Base-by-base conservation (phyloP, 1,140 invertebrate genomes). In the Muscidifurax raptorellus region DNA sequence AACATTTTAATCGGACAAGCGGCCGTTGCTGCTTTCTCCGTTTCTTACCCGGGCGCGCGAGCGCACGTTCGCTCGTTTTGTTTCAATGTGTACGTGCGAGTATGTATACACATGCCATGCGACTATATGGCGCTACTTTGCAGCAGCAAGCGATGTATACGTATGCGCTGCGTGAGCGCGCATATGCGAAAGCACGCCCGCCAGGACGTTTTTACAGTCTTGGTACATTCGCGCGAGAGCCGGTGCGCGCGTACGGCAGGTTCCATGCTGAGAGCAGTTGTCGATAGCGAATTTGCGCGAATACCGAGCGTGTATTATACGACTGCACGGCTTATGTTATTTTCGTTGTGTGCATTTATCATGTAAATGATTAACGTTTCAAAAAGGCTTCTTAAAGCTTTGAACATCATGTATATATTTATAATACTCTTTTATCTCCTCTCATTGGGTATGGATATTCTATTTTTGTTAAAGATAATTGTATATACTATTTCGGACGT, bases 1-100 rank as follows among this genome's bases (percentile, higher is more conserved):
- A 88, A 89, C 88, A 89, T 88, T 89, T 88, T 89, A 89, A 89
- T 89, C 87, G 85, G 52, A 79, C 82, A 82, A 85, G 78, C 83
- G 87, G 85, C 87, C 89, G 86, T 86, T 86, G 30, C 30, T 66
- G 47, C 36, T 72, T 74, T 67, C 84, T 84, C 40, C 67, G 71
- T 75, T 82, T 66, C 82, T 52, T 80, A 77, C 74, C 82, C 59
- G 44, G 12, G 32, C 22, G 2, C 22, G 32, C 71, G 32, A 5
- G 36, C 72, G 13, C n/a, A n/a, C 18, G 6, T 18, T 72, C 69
- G 36, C 27, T 36, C 72, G 2, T 32, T 74, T 32, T n/a, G 3
- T 74, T 32, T 74, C 27, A 4, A 32, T 74, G 30, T 74, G 12
- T 13, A 25, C 4, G 25, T 44, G 72, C 36, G 10, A 1, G 72